Evolutionary conservation across 2,797 vertebrate genomes (phyloP), one percentile per base, ranked within the genome.

Genomic region (Pelobates cultripes): DNA sequence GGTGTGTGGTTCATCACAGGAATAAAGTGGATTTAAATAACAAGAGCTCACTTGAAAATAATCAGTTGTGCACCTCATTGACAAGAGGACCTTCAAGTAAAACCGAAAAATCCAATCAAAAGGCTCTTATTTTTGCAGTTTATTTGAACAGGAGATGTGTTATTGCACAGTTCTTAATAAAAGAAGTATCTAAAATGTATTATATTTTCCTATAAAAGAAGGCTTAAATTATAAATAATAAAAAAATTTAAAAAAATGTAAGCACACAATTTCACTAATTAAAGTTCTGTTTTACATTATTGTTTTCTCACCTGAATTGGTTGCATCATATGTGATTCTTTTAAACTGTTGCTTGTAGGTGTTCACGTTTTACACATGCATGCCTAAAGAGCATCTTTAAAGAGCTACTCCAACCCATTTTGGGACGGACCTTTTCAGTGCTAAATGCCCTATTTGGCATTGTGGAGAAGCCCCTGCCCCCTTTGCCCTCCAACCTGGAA

Each of bases 1-100:
- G 64, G 14, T 17, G 28, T 47, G 3, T 43, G 43, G 47, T 8
- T 70, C 12, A 69, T 17, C 6, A 41, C 40, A 45, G 42, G 64
- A 61, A 74, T 78, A 15, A 45, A 70, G 68, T 28, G 28, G 57
- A 75, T 70, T 75, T 75, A 70, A 53, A 70, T 74, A 75, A 74
- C 14, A 78, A 78, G 81, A 43, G 76, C 7, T n/a, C 76, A 70
- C 76, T 70, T 15, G 47, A 82, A 82, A 72, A 73, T 73, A 72
- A 82, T 82, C 45, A 82, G 44, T 72, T 53, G 67, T 71, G 60
- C 51, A 64, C 15, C 43, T 76, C 10, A 15, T 17, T 55, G 9
- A n/a, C 10, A 40, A 75, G 64, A 75, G 28, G 66, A 4, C 10
- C 10, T 43, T 41, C 7, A 45, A 70, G 43, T 17, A 66, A 72